Evolutionary conservation across 2,797 vertebrate genomes (phyloP), one percentile per base, ranked within the genome.

Genomic region (Loris lydekkerianus): DNA sequence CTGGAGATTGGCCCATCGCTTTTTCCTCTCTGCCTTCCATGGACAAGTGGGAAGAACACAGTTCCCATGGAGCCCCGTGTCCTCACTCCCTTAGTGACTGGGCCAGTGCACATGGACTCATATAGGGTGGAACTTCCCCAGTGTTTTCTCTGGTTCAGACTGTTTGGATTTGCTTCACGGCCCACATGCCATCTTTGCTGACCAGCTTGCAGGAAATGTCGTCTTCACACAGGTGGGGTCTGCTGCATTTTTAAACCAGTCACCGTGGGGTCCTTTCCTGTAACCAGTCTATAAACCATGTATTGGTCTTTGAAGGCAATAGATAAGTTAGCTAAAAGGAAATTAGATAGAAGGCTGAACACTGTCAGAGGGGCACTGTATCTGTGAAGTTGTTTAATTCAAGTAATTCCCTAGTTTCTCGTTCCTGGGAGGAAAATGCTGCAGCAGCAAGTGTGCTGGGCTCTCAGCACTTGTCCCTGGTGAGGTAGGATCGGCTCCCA

Each of bases 151-250:
- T 84, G 81, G 13, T 31, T 73, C 27, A 14, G 31, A 10, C 75
- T 85, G 58, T 40, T 29, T 46, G 53, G 6, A 86, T 96, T 89
- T 92, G 81, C 15, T 93, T 1, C 91, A 85, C 77, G 29, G 29
- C 34, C 0, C 85, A 34, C 53, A 90, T 10, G 0, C 31, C 13
- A 6, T 43, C 37, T 29, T 88, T 40, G 49, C 2, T 73, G 78
- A 95, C 80, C 60, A 5, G 76, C 77, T 77, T 94, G 80, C 86
- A 76, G 83, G 63, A 29, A 3, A 58, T 80, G 23, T 29, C 18
- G 10, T 88, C 27, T 8, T 14, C 84, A 14, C 60, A 8, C 21
- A 49, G 1, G 53, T 92, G 2, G 1, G 92, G 11, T 95, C 56
- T 77, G 46, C 23, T 93, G 84, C 29, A n/a, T 61, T 81, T 88